Conservation (phyloP, 30 jellyfish, hydroid and myxozoan genomes). For the Chironex yamaguchii region DNA sequence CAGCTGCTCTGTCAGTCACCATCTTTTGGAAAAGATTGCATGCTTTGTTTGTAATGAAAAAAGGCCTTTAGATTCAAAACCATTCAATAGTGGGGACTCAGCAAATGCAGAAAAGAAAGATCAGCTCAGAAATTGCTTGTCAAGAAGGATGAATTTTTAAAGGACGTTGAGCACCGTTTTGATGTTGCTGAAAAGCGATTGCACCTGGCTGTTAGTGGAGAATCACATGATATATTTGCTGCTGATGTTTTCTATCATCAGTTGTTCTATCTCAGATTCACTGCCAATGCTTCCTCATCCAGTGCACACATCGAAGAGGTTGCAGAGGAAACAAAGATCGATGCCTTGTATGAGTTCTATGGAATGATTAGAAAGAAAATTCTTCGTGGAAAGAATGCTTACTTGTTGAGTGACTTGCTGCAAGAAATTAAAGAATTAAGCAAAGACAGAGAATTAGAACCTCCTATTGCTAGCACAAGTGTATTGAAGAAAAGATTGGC, state of each 20-base stretch:
- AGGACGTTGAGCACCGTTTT: conserved; percentile 5
- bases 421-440: neutral
- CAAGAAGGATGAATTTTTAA: neutral
- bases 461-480: neutral
- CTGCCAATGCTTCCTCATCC: neutral
- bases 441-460: neutral
- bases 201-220: neutral
- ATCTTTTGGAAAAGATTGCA: neutral
- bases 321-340: neutral
- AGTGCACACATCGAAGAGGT: neutral
- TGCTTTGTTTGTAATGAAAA: conserved; percentile 2
- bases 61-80: neutral
- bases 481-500: neutral
- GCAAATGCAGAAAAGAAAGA: neutral
- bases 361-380: neutral
- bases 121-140: neutral
- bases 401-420: neutral
- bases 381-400: neutral
- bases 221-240: conserved; percentile 8
- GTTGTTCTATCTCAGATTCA: neutral
- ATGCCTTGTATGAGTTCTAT: conserved; percentile 2
- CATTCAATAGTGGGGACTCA: neutral
- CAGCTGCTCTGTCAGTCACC: neutral
- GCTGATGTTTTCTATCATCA: conserved; percentile 6
- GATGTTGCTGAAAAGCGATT: conserved; percentile 2